Evolutionary conservation across 2,888 invertebrate species (phyloP).

Genomic region (Drosophila cyrtoloma): DNA sequence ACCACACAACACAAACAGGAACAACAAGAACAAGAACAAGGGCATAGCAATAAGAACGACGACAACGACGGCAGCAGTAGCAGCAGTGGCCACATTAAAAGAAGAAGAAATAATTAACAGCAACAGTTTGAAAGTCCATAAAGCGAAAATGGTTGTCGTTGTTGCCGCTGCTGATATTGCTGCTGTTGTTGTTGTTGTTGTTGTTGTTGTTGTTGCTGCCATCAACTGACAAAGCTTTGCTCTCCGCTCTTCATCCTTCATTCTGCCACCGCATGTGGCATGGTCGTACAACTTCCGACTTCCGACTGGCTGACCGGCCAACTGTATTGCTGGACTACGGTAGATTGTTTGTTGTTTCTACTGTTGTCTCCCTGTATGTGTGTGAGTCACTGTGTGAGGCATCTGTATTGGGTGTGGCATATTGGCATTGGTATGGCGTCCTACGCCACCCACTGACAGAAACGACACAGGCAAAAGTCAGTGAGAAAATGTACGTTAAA

Average conservation of each 20-base stretch:
- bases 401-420: conserved; percentile 11
- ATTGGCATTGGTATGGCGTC: conserved; percentile 2
- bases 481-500: conserved; percentile 80
- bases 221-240: conserved; percentile 37
- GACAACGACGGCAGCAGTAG: conserved; percentile 27
- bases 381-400: conserved; percentile 7
- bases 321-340: conserved; percentile 33
- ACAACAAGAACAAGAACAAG: conserved; percentile 59
- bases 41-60: conserved; percentile 20
- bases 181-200: conserved; percentile 13
- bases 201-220: conserved; percentile 30
- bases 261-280: conserved; percentile 69
- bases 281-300: conserved; percentile 79
- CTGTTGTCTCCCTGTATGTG: conserved; percentile 11
- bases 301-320: conserved; percentile 65
- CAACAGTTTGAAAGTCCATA: conserved; percentile 81
- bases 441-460: conserved; percentile 15
- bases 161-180: conserved; percentile 9
- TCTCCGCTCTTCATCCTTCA: conserved; percentile 38
- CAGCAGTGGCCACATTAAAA: conserved; percentile 76
- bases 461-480: conserved; percentile 65
- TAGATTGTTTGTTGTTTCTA: conserved; percentile 35
- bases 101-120: conserved; percentile 81
- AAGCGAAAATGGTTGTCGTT: conserved; percentile 71
- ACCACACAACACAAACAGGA: conserved; percentile 31